These are phyloP conservation scores for Dermolepida albohirtum DNA, from an alignment of 2,888 invertebrate genomes.

Conservation along the genomic window DNA sequence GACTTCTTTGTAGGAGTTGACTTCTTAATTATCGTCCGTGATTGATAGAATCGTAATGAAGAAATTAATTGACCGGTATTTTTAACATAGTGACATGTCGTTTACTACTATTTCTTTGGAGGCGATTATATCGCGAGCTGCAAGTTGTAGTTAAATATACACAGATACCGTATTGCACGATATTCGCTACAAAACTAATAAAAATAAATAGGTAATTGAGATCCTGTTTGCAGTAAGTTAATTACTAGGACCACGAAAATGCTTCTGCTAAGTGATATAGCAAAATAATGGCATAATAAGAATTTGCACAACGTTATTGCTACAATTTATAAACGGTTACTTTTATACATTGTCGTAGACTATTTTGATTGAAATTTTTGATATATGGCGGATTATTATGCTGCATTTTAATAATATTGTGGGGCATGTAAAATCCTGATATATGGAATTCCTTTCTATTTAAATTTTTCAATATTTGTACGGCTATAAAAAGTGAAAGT, in stretches of 20 bases:
- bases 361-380: constrained; percentile 1
- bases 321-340: background rate
- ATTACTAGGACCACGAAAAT: constrained; percentile 10
- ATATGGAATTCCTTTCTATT: too few species aligned
- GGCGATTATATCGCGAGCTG: constrained; percentile 7
- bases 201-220: constrained; percentile 32
- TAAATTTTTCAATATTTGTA: too few species aligned
- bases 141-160: constrained; percentile 3
- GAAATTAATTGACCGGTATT: constrained; percentile 43
- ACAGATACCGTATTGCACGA: background rate
- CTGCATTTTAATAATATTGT: too few species aligned
- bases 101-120: constrained; percentile 15
- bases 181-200: constrained; percentile 11
- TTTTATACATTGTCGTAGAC: background rate
- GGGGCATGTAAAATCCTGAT: too few species aligned
- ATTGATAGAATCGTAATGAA: constrained; percentile 49
- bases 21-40: constrained; percentile 46
- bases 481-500: too few species aligned
- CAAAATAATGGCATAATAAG: background rate
- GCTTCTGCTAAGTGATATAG: constrained; percentile 1
- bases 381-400: too few species aligned
- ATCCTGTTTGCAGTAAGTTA: constrained; percentile 8
- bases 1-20: constrained; percentile 34
- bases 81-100: constrained; percentile 15
- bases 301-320: constrained; percentile 19